Percentiles rank a stretch among this genome's conserved stretches.
These are phyloP conservation scores for Agrochola circellaris DNA, from an alignment of 2,888 invertebrate species.

Conservation along the genomic window DNA sequence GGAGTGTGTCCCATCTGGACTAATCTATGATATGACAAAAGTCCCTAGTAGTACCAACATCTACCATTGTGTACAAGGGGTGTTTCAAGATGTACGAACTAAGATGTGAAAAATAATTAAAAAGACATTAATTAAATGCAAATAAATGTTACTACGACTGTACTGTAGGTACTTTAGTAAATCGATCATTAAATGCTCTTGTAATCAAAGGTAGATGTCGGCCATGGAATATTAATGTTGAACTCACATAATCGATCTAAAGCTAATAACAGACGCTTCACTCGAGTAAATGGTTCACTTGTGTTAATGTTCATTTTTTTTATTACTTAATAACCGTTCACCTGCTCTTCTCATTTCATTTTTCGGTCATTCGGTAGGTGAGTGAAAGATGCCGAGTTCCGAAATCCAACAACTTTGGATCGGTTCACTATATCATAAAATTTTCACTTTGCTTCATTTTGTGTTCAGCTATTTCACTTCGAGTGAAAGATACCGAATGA, in stretches of 20 bases:
- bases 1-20: too few species aligned
- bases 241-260: neutral
- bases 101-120: neutral
- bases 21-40: too few species aligned
- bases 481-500: neutral
- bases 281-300: neutral
- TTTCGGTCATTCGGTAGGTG: neutral
- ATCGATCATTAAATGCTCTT: slow-evolving; percentile 34
- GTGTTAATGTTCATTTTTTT: neutral
- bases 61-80: neutral
- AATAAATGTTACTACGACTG: neutral
- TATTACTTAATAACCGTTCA: neutral
- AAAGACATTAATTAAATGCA: slow-evolving; percentile 17
- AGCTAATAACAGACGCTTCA: neutral
- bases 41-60: neutral
- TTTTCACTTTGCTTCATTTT: neutral
- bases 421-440: neutral
- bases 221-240: neutral
- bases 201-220: neutral
- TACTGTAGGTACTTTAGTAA: neutral
- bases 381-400: neutral
- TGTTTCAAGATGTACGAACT: neutral
- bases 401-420: neutral
- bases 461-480: neutral
- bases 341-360: neutral